Conservation (phyloP, 2,888 invertebrate genomes). For the Acleris laterana region DNA sequence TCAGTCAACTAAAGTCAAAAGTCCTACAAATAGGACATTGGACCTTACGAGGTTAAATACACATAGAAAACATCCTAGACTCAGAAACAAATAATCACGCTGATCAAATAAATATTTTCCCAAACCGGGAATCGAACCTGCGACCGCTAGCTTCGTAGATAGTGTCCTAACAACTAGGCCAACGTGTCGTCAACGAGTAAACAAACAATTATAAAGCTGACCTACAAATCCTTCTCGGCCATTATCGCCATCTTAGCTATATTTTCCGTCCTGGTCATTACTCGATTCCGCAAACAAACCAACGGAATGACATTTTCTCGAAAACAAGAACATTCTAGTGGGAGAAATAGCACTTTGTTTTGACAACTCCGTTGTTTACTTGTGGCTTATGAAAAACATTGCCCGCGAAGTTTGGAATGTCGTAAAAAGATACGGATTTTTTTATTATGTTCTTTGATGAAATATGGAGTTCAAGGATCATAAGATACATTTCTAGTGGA, state of each 20-base stretch:
- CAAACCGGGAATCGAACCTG: no score
- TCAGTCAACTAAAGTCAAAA: no score
- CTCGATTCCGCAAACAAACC: conserved; percentile 34
- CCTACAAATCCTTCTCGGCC: conserved; percentile 18
- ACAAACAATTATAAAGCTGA: conserved; percentile 17
- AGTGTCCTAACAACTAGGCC: no score
- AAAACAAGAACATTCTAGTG: conserved; percentile 37
- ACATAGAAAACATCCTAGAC: no score
- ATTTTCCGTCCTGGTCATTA: conserved; percentile 35
- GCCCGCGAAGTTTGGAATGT: conserved; percentile 21
- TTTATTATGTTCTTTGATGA: conserved; percentile 13
- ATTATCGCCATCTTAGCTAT: conserved; percentile 33
- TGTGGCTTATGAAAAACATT: conserved; percentile 34
- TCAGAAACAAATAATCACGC: no score
- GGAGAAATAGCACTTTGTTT: conserved; percentile 38
- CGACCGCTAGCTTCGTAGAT: no score
- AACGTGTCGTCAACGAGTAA: background rate
- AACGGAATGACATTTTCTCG: conserved; percentile 31
- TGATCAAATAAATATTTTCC: no score
- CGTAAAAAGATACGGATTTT: conserved; percentile 26
- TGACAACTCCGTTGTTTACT: conserved; percentile 35
- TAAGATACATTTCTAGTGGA: background rate
- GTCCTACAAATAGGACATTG: no score
- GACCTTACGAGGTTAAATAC: no score
- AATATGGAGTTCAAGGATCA: conserved; percentile 5